Evolutionary conservation across 2,113 vertebrate genomes (phyloP).

Genomic region (Hemiscyllium ocellatum): DNA sequence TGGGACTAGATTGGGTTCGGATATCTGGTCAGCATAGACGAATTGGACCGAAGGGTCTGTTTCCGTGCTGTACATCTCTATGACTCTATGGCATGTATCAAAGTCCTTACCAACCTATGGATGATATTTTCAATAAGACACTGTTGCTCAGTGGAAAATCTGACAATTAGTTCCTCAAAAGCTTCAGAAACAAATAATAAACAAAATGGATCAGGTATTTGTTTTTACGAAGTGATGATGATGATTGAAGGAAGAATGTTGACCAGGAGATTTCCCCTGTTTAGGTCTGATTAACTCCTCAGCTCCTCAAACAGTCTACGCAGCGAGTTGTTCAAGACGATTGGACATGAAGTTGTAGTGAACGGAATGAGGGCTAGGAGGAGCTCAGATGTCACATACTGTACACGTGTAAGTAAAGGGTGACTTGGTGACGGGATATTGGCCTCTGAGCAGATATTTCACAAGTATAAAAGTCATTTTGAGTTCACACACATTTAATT

Average conservation of each 20-base stretch:
- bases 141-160: neutral
- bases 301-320: neutral
- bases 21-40: too few species aligned
- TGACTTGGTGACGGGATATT: too few species aligned
- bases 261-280: neutral
- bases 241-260: neutral
- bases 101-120: neutral
- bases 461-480: neutral
- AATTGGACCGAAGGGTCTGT: neutral
- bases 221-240: neutral
- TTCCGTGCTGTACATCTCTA: neutral
- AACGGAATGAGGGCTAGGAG: too few species aligned
- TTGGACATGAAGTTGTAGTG: neutral
- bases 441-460: too few species aligned
- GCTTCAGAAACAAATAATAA: neutral
- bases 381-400: too few species aligned
- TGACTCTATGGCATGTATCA: neutral
- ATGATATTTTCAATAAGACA: neutral
- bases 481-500: neutral
- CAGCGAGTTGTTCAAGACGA: neutral
- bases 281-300: neutral
- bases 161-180: neutral
- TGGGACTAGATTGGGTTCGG: too few species aligned
- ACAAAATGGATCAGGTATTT: neutral
- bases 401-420: too few species aligned